Evolutionary conservation across 2,888 invertebrate genomes (phyloP), one percentile per base, ranked within the genome.

Genomic region (Aspidiotus destructor): DNA sequence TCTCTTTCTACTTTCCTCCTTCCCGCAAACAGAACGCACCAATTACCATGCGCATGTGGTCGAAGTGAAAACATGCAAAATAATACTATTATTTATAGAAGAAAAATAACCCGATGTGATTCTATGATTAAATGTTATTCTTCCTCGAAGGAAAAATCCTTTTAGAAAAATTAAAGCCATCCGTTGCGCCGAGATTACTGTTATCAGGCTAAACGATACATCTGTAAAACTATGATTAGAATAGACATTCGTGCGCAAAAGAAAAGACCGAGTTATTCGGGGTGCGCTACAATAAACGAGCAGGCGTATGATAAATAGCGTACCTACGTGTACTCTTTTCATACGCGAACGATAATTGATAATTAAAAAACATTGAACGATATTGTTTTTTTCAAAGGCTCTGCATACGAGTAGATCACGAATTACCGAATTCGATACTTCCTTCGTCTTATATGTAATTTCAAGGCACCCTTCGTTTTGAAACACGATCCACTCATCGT

Each of bases 21-120:
- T 28, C 28, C 28, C 28, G 28, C 28, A 6, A 48, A 48, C n/a
- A 48, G 48, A 6, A 48, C 48, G 48, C 10, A 48, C 48, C 48
- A 48, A 48, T 48, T 48, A 48, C 48, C 48, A 11, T 11, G 48
- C 48, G n/a, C 48, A 13, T 11, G 10, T n/a, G 48, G 48, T n/a
- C 48, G 48, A 48, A 13, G 48, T 48, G 48, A n/a, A 48, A 48
- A 48, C 48, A 48, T 6, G 48, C 48, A n/a, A 48, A 48, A 48
- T 48, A 48, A 48, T 48, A 48, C 48, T n/a, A 48, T 48, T 48
- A 13, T 28, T 28, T 28, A 28, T 28, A 28, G 28, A 28, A 48
- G 10, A 48, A 48, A 48, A 48, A 48, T 48, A 48, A 48, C 48
- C 48, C 48, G 48, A n/a, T n/a, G 48, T n/a, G 48, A 48, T 48